Conservation (phyloP, 2,113 vertebrate species). For the Nesoenas mayeri region DNA sequence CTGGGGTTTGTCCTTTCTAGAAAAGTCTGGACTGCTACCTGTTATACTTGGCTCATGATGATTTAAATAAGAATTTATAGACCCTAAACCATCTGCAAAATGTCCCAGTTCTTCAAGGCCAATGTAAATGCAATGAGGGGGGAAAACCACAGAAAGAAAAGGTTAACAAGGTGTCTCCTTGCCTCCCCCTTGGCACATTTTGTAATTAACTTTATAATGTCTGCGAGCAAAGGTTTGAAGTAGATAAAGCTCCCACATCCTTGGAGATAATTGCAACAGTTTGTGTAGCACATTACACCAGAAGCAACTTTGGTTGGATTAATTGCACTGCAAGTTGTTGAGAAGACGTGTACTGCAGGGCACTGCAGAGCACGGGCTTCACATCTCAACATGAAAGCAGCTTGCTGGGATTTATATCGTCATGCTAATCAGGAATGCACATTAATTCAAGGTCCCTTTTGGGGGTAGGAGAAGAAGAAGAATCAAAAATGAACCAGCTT, state of each 20-base stretch:
- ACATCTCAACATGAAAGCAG: neutral
- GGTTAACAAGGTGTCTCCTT: slow-evolving; percentile 26
- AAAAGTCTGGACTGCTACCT: slow-evolving; percentile 74
- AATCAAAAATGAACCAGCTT: slow-evolving; percentile 22
- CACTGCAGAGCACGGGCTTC: neutral
- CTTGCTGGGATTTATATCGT: neutral
- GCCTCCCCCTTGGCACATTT: neutral
- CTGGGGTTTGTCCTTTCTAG: slow-evolving; percentile 66
- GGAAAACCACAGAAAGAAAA: slow-evolving; percentile 42
- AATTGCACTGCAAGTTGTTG: neutral
- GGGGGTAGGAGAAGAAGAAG: neutral
- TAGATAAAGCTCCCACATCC: neutral
- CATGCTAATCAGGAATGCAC: neutral
- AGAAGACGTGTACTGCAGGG: neutral
- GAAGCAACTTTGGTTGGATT: neutral
- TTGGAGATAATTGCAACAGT: neutral
- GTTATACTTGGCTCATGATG: slow-evolving; percentile 67
- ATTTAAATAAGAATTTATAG: slow-evolving; percentile 72
- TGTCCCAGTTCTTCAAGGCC: slow-evolving; percentile 62
- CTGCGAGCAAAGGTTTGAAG: neutral
- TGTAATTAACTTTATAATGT: slow-evolving; percentile 15
- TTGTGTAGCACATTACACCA: neutral
- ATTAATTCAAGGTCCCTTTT: neutral
- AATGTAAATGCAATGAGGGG: slow-evolving; percentile 43
- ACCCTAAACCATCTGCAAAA: slow-evolving; percentile 68